A percentile compares a stretch with the other conserved stretches of the same genome.
phyloP scores from a whole-genome alignment of 1,140 invertebrate genomes.

The Sycobia sp. region DNA sequence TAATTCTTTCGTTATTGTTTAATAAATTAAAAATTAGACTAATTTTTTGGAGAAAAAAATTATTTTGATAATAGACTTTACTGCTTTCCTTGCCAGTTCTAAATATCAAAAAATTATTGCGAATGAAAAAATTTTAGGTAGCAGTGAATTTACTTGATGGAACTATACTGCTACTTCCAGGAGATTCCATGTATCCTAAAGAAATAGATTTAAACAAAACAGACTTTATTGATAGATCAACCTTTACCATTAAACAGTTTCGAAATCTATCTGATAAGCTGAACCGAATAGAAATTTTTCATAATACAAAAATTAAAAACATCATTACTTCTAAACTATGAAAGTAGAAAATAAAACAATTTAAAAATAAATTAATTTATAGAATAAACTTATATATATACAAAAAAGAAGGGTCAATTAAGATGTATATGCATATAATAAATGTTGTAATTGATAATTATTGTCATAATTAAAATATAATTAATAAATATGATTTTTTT shows the following conservation, averaged over 20 bases:
- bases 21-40: no score
- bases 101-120: no score
- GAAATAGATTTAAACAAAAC: conserved; percentile 37
- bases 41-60: no score
- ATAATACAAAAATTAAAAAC: conserved; percentile 36
- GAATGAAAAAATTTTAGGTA: conserved; percentile 44
- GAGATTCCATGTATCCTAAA: conserved; percentile 54
- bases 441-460: no score
- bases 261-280: conserved; percentile 37
- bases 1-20: no score
- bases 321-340: conserved; percentile 38
- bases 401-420: background rate
- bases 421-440: background rate
- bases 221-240: conserved; percentile 40
- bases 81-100: no score
- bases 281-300: conserved; percentile 45
- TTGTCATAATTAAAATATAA: no score
- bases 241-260: conserved; percentile 46
- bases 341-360: conserved; percentile 30
- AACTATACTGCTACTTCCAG: conserved; percentile 42
- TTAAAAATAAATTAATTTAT: no score
- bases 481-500: no score
- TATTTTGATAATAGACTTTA: no score
- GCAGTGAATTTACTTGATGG: conserved; percentile 43
- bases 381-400: background rate